These are phyloP conservation scores for Melanogrammus aeglefinus DNA, from an alignment of 2,797 vertebrate species.

Conservation along the genomic window DNA sequence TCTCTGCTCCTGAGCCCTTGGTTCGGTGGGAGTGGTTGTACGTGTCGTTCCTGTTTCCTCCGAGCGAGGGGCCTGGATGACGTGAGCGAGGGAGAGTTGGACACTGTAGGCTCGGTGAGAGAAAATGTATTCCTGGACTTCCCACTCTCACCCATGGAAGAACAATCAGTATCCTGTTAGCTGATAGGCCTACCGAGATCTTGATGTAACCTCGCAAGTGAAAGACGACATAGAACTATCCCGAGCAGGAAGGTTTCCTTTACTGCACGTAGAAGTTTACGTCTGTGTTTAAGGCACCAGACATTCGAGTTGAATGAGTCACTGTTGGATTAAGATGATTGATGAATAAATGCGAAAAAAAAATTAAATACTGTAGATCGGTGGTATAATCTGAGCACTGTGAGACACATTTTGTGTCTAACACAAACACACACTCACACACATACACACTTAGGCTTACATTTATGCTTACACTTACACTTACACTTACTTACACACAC, in stretches of 20 bases:
- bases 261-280: neutral
- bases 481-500: no score
- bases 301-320: neutral
- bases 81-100: neutral
- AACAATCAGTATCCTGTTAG: constrained; percentile 40
- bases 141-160: constrained; percentile 37
- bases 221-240: constrained; percentile 28
- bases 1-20: constrained; percentile 3
- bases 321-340: no score
- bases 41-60: neutral
- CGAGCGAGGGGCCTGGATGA: neutral
- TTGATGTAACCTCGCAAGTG: constrained; percentile 32
- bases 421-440: neutral
- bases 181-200: constrained; percentile 40
- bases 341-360: no score
- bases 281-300: no score
- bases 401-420: no score
- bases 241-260: neutral
- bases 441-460: neutral
- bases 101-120: neutral
- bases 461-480: no score
- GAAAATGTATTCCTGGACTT: constrained; percentile 43
- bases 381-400: neutral
- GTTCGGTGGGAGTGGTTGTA: neutral
- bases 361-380: no score